A percentile compares a stretch with the other conserved stretches of the same genome.
These are phyloP conservation scores for Cheirogaleus medius DNA, from an alignment of 2,113 vertebrate genomes.

Conservation along the genomic window DNA sequence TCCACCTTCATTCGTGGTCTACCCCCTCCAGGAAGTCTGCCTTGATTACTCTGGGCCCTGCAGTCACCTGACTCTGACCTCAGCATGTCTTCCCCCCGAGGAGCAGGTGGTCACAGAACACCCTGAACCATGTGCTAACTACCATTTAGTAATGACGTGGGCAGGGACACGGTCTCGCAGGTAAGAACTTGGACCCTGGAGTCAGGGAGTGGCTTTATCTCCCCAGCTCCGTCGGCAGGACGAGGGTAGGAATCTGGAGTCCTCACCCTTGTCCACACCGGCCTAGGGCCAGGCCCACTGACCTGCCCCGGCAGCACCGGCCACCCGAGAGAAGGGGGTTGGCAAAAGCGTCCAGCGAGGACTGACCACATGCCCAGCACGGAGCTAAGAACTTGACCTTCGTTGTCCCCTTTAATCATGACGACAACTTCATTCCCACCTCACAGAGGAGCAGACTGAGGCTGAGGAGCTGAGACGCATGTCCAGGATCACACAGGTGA, in stretches of 20 bases:
- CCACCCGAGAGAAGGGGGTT: neutral
- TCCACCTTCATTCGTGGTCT: neutral
- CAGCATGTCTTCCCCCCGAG: neutral
- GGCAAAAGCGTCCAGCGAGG: neutral
- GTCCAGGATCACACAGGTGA: neutral
- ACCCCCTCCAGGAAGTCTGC: neutral
- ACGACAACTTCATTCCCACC: no score
- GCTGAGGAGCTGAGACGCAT: neutral
- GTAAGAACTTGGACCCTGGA: neutral
- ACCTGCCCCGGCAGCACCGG: rapidly evolving
- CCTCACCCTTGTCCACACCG: neutral
- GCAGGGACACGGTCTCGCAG: neutral
- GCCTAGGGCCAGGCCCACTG: neutral
- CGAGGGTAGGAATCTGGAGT: rapidly evolving
- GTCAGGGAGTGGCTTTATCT: neutral
- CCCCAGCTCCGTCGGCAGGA: neutral
- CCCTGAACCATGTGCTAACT: neutral
- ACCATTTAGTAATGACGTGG: neutral
- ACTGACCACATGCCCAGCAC: rapidly evolving
- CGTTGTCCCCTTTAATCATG: neutral
- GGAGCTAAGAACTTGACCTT: rapidly evolving
- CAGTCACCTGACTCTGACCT: neutral
- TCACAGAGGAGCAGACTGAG: neutral
- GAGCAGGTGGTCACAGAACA: neutral
- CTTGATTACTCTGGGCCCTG: neutral